Evolutionary conservation across 2,113 vertebrate genomes (phyloP).

Genomic region (Pteronura brasiliensis): DNA sequence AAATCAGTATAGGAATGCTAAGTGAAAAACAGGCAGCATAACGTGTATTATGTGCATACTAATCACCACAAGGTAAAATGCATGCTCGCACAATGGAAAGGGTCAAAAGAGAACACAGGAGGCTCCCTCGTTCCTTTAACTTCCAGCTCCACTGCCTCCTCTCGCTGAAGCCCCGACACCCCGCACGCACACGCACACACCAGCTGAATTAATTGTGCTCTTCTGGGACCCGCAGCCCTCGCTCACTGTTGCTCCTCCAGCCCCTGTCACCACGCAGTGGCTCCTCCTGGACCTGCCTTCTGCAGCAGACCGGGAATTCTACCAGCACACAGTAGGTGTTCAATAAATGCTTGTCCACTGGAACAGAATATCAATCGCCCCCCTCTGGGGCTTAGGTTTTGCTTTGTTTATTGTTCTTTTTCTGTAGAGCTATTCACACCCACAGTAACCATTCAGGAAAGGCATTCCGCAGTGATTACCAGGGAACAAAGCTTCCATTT

Average conservation of each 20-base stretch:
- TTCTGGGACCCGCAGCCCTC: background rate
- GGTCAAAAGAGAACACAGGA: slow-evolving; percentile 28
- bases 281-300: background rate
- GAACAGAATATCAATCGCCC: background rate
- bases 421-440: background rate
- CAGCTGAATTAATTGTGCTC: background rate
- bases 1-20: slow-evolving; percentile 46
- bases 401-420: background rate
- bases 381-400: background rate
- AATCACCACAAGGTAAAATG: slow-evolving; percentile 35
- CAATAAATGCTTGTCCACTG: background rate
- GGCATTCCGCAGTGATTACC: background rate
- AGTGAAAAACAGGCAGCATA: slow-evolving; percentile 15
- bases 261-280: background rate
- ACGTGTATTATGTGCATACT: slow-evolving; percentile 44
- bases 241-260: background rate
- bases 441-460: slow-evolving; percentile 35
- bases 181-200: background rate
- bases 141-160: background rate
- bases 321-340: slow-evolving; percentile 40
- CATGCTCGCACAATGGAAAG: background rate
- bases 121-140: background rate
- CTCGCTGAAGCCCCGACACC: background rate
- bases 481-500: slow-evolving; percentile 49
- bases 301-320: background rate